phyloP scores from a whole-genome alignment of 2,888 invertebrate genomes.

The Pycnomerus fuliginosus region DNA sequence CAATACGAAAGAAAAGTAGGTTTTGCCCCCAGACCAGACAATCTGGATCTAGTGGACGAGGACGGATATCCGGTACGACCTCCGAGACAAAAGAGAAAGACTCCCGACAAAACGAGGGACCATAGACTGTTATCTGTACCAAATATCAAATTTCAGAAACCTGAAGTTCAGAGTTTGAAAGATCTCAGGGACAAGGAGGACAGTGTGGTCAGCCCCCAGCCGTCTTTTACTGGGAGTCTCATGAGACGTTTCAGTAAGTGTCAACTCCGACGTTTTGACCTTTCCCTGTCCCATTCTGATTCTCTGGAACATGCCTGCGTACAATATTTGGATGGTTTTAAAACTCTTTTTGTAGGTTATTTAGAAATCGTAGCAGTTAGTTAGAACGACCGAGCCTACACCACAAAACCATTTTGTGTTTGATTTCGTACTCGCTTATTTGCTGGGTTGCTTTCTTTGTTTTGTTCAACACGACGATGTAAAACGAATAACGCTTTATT shows the following conservation, averaged over 20 bases:
- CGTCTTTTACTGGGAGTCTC: constrained; percentile 70
- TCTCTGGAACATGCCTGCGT: constrained; percentile 26
- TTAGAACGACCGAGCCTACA: constrained; percentile 19
- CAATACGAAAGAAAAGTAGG: constrained; percentile 38
- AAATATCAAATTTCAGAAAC: constrained; percentile 65
- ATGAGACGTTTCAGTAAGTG: constrained; percentile 90
- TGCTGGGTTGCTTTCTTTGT: constrained; percentile 48
- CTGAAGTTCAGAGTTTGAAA: constrained; percentile 55
- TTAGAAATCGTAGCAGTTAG: constrained; percentile 2
- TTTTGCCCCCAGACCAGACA: constrained; percentile 59
- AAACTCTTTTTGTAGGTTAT: constrained; percentile 8
- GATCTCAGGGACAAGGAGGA: constrained; percentile 60
- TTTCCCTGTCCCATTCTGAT: not conserved
- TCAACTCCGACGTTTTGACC: constrained; percentile 44
- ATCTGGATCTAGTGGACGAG: constrained; percentile 61
- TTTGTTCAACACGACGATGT: constrained; percentile 36
- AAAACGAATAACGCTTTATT: constrained; percentile 44
- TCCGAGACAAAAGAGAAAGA: constrained; percentile 56
- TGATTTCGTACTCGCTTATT: constrained; percentile 39
- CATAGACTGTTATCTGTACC: constrained; percentile 75
- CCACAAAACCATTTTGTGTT: constrained; percentile 35
- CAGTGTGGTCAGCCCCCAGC: constrained; percentile 43
- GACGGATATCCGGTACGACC: constrained; percentile 59
- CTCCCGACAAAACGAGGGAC: constrained; percentile 55
- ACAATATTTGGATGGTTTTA: constrained; percentile 27